Evolutionary conservation across 1,140 invertebrate genomes (phyloP).

Genomic region (Octopus sinensis): DNA sequence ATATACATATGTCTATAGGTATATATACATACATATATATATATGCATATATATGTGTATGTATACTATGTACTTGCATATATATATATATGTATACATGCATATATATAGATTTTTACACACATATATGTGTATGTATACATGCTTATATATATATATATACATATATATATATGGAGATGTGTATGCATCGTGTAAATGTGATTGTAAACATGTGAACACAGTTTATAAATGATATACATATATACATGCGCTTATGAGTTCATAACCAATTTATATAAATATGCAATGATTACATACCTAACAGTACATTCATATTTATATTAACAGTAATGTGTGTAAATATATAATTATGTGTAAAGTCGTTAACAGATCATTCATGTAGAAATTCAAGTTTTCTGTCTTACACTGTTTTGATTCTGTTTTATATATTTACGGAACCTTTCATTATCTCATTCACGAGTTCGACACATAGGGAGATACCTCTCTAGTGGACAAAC

Average conservation of each 20-base stretch:
- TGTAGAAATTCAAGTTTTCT: no score
- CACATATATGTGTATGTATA: neutral
- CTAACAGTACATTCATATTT: neutral
- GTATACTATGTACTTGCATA: neutral
- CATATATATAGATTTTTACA: neutral
- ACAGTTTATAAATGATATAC: neutral
- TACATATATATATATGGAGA: neutral
- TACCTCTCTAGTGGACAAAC: neutral
- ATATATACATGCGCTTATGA: neutral
- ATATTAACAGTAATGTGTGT: neutral
- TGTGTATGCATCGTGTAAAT: neutral
- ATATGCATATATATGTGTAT: neutral
- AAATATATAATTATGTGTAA: neutral
- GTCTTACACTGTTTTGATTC: neutral
- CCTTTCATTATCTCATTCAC: neutral
- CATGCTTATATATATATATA: neutral
- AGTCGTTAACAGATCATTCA: neutral
- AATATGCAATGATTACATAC: neutral
- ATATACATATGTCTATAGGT: neutral
- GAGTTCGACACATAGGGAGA: neutral
- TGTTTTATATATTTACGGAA: neutral
- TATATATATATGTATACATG: neutral
- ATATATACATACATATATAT: conserved; percentile 1
- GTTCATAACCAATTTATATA: neutral
- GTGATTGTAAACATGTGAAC: neutral